Base-by-base conservation (phyloP, 1,140 invertebrate genomes). In the Bombus polaris region DNA sequence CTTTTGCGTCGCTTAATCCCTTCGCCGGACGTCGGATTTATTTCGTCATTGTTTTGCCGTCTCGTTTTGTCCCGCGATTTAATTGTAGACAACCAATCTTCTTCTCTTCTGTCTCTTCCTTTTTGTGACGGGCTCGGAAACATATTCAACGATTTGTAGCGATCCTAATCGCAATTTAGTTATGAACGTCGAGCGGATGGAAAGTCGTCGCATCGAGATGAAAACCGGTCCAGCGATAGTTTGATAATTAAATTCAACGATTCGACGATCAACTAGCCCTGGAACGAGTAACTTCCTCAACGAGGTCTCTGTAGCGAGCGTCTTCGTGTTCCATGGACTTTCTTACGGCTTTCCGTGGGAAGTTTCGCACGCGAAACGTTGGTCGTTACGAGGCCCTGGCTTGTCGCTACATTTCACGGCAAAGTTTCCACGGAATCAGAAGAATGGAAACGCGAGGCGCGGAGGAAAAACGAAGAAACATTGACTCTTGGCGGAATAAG, bases 341-440 rank as follows among this genome's bases (percentile, higher is more conserved):
- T 87, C 82, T 84, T 86, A 76, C 81, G 89, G 71, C 72, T 81
- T 47, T 47, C 59, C 83, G 28, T 25, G 3, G 59, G 35, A 85
- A 85, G 70, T 85, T 85, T 37, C n/a, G 22, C 47, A 59, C 37
- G 77, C 47, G 39, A 22, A 42, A 68, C 70, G 37, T 18, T 39
- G 83, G 78, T 81, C 75, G 79, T 92, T 92, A 91, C 89, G 91
- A 44, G 71, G 84, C 78, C 79, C 15, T 39, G 35, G 25, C 28
- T 90, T 92, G 91, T 90, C 91, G 89, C 92, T 91, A 91, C 91
- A 90, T 92, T 91, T 91, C 90, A 92, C 89, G 88, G 65, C 5
- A 3, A 91, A 91, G 71, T 91, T 92, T 89, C 74, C 74, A 32
- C 47, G 57, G 74, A 44, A 78, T 57, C 68, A 78, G 73, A 35